These are phyloP conservation scores for Ricordea florida DNA, from an alignment of 92 coral and sea anemone genomes.

Conservation along the genomic window DNA sequence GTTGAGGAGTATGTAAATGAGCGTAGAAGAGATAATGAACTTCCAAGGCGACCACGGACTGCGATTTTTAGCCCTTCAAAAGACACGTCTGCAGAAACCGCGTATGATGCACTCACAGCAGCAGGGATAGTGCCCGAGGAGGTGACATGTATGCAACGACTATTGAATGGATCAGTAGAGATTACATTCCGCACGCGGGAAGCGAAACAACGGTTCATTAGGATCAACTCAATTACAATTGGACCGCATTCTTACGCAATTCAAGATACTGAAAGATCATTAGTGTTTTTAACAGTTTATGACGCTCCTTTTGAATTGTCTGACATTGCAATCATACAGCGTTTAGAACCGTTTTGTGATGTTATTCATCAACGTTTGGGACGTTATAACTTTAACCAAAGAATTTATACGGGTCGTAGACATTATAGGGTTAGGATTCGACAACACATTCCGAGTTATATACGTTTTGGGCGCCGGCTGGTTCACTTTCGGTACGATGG, in stretches of 20 bases:
- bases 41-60: not conserved
- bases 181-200: not conserved
- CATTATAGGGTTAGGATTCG: not conserved
- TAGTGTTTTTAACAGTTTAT: not conserved
- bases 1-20: too few species aligned
- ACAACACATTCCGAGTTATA: not conserved
- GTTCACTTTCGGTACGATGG: not conserved
- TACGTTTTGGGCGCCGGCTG: not conserved
- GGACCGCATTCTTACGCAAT: not conserved
- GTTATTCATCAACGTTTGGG: not conserved
- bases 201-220: not conserved
- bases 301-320: slow-evolving; percentile 1
- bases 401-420: not conserved
- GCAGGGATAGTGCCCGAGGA: not conserved
- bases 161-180: not conserved
- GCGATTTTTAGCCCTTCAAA: not conserved
- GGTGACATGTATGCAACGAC: not conserved
- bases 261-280: not conserved
- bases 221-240: not conserved
- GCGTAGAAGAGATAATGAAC: not conserved
- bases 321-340: not conserved
- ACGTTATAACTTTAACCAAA: not conserved
- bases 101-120: not conserved
- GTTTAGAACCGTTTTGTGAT: not conserved
- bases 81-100: not conserved